Conservation (phyloP, 23 tunicate species). For the Phallusia fumigata region DNA sequence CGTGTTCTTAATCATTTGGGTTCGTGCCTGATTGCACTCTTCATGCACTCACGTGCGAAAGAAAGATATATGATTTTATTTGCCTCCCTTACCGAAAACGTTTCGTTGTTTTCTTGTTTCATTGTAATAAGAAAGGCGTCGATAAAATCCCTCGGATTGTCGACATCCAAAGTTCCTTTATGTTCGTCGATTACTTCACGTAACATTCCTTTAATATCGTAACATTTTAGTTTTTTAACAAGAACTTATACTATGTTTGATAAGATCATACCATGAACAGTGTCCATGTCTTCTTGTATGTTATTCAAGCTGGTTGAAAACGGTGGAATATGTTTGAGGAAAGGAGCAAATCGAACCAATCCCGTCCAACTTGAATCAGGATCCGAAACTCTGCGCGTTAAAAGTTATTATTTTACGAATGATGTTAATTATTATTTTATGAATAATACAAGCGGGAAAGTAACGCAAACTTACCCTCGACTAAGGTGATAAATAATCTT, state of each 20-base stretch:
- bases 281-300: neutral
- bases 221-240: no score
- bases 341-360: neutral
- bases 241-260: neutral
- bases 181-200: slow-evolving; percentile 25
- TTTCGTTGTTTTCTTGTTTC: neutral
- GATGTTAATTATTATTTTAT: no score
- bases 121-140: slow-evolving; percentile 17
- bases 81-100: neutral
- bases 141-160: slow-evolving; percentile 25
- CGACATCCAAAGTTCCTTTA: slow-evolving; percentile 10
- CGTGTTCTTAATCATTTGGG: no score
- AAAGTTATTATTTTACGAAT: neutral
- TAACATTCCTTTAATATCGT: neutral
- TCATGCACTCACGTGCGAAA: no score
- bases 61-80: no score
- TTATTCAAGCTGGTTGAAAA: neutral
- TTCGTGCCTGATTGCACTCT: no score
- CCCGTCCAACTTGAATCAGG: neutral
- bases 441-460: neutral
- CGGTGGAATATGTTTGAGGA: neutral
- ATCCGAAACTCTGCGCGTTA: neutral
- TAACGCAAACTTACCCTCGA: slow-evolving; percentile 14
- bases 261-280: neutral
- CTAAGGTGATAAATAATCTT: neutral